Evolutionary conservation across 2,888 invertebrate species (phyloP).

Genomic region (Ellobium chinense): DNA sequence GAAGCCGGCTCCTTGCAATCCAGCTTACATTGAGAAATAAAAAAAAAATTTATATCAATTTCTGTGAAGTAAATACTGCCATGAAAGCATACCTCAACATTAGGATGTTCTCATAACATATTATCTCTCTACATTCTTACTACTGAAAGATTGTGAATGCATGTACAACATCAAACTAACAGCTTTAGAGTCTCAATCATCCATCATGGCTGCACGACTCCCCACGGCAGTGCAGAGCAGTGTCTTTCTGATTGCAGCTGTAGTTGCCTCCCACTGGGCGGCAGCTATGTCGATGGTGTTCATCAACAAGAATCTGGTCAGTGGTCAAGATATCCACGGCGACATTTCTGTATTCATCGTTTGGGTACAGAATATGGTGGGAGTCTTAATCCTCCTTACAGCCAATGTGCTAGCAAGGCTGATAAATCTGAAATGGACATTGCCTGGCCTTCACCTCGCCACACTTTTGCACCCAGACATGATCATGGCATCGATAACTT

Average conservation of each 20-base stretch:
- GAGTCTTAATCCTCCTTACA: conserved; percentile 62
- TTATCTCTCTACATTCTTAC: too few species aligned
- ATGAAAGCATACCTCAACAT: too few species aligned
- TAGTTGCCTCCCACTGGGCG: conserved; percentile 82
- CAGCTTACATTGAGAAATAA: too few species aligned
- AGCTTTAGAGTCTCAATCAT: too few species aligned
- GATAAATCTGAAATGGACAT: not conserved
- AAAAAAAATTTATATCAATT: too few species aligned
- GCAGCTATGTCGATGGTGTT: conserved; percentile 96
- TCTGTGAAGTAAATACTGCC: too few species aligned
- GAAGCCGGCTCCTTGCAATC: too few species aligned
- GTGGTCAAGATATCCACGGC: conserved; percentile 55
- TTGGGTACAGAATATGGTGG: conserved; percentile 75
- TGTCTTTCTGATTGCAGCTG: conserved; percentile 53
- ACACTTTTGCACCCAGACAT: conserved; percentile 56
- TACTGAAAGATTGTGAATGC: too few species aligned
- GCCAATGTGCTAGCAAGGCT: conserved; percentile 57
- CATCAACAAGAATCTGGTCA: conserved; percentile 89
- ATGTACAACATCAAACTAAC: too few species aligned
- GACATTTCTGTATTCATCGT: conserved; percentile 75
- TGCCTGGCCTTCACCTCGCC: not conserved
- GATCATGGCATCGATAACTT: conserved; percentile 69
- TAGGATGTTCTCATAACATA: too few species aligned
- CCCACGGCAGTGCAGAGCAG: conserved; percentile 16
- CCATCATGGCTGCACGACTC: not conserved